phyloP scores from a whole-genome alignment of 2,888 invertebrate species.

The Mimas tiliae region DNA sequence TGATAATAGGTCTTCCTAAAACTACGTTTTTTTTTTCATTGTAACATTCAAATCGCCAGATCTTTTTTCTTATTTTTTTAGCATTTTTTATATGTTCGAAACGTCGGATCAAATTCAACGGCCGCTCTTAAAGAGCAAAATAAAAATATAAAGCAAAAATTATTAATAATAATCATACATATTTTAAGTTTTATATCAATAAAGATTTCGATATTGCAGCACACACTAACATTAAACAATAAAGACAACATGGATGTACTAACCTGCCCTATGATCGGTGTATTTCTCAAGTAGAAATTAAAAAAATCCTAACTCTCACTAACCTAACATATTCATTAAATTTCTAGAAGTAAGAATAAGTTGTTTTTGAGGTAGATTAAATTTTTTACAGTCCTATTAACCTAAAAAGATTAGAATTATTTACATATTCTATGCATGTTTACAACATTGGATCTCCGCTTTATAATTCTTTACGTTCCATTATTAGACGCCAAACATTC shows the following conservation, averaged over 20 bases:
- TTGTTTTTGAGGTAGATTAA: constrained; percentile 84
- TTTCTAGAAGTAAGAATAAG: constrained; percentile 79
- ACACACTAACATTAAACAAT: constrained; percentile 65
- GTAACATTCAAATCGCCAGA: constrained; percentile 53
- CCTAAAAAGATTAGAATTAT: constrained; percentile 81
- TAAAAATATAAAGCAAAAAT: constrained; percentile 54
- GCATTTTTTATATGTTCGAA: constrained; percentile 37
- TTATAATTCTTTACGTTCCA: constrained; percentile 55
- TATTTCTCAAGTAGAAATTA: constrained; percentile 67
- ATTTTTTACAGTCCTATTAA: constrained; percentile 84
- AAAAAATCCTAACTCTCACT: constrained; percentile 64
- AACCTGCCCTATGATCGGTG: constrained; percentile 58
- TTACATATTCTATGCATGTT: constrained; percentile 67
- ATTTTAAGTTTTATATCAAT: constrained; percentile 65
- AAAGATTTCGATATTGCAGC: constrained; percentile 74
- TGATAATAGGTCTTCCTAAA: constrained; percentile 51
- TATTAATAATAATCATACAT: constrained; percentile 66
- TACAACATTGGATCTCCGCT: constrained; percentile 70
- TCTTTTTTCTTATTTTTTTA: constrained; percentile 46
- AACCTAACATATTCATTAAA: constrained; percentile 79
- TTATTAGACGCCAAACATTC: constrained; percentile 65
- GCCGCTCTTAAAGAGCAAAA: constrained; percentile 56
- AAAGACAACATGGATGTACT: constrained; percentile 57
- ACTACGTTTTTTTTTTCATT: constrained; percentile 48
- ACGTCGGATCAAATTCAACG: constrained; percentile 45